These are phyloP conservation scores for Caenorhabditis angaria DNA, from an alignment of 2,888 invertebrate species.

Conservation along the genomic window DNA sequence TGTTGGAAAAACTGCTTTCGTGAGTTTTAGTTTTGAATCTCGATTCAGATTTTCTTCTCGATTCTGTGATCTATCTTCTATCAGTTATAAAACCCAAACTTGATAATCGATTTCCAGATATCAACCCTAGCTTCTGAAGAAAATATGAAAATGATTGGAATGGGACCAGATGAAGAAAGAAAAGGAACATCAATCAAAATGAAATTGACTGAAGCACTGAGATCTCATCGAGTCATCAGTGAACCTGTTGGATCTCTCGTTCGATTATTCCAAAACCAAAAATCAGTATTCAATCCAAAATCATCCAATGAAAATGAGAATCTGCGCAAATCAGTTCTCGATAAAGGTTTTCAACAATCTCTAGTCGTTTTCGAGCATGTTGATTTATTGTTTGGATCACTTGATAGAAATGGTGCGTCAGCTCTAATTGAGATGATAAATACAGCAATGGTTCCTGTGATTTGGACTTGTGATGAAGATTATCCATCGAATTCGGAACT, in stretches of 20 bases:
- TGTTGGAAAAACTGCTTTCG: conserved; percentile 39
- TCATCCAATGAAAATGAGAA: not conserved
- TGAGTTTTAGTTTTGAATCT: not conserved
- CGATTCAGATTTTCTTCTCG: too few species aligned
- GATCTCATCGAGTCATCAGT: conserved; percentile 29
- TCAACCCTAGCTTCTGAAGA: conserved; percentile 21
- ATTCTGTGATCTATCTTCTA: too few species aligned
- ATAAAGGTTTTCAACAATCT: conserved; percentile 18
- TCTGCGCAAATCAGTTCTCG: not conserved
- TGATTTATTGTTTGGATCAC: conserved; percentile 30
- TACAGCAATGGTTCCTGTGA: conserved; percentile 20
- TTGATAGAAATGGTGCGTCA: conserved; percentile 15
- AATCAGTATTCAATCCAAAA: not conserved
- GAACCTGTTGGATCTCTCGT: not conserved
- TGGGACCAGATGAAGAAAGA: conserved; percentile 26
- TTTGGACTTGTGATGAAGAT: conserved; percentile 28
- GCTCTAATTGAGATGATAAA: conserved; percentile 22
- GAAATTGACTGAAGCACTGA: conserved; percentile 22
- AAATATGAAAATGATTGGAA: conserved; percentile 27
- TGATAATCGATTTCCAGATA: conserved; percentile 13
- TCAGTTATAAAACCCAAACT: not conserved
- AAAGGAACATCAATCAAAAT: conserved; percentile 22
- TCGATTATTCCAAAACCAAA: not conserved
- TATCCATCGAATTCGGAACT: conserved; percentile 15
- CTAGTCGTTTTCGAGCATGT: conserved; percentile 37